These are phyloP conservation scores for Scelioninae gen. 1 DNA, from an alignment of 2,888 invertebrate species.

Conservation along the genomic window DNA sequence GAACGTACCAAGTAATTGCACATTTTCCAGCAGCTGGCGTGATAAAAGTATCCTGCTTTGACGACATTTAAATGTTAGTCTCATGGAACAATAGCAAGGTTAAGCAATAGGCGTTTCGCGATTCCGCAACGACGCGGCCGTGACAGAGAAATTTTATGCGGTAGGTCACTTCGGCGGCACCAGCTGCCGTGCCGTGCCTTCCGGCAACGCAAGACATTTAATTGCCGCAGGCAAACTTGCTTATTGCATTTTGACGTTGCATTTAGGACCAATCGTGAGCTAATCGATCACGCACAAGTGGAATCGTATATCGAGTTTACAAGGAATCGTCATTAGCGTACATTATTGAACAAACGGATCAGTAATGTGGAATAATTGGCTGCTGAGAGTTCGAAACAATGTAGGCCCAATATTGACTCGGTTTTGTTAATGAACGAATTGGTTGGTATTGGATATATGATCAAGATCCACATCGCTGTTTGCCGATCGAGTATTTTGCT, in stretches of 20 bases:
- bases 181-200: slow-evolving; percentile 64
- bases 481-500: slow-evolving; percentile 52
- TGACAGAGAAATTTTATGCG: slow-evolving; percentile 78
- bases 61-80: slow-evolving; percentile 3
- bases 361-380: slow-evolving; percentile 67
- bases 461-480: slow-evolving; percentile 58
- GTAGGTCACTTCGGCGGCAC: slow-evolving; percentile 73
- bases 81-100: slow-evolving; percentile 76
- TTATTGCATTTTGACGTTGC: slow-evolving; percentile 30
- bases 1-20: too few relatives aligned
- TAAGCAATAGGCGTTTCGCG: slow-evolving; percentile 56
- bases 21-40: not conserved
- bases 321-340: slow-evolving; percentile 64
- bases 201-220: slow-evolving; percentile 47
- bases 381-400: slow-evolving; percentile 63
- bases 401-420: slow-evolving; percentile 67
- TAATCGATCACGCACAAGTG: slow-evolving; percentile 51
- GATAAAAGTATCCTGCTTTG: not conserved
- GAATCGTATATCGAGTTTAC: slow-evolving; percentile 47
- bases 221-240: slow-evolving; percentile 37
- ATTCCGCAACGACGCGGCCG: slow-evolving; percentile 70
- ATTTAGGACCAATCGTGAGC: slow-evolving; percentile 27
- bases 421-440: slow-evolving; percentile 66
- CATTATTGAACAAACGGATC: slow-evolving; percentile 67
- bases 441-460: slow-evolving; percentile 55